A percentile compares a stretch with the other conserved stretches of the same genome.
These are phyloP conservation scores for Clamator glandarius DNA, from an alignment of 2,797 vertebrate species.

Conservation along the genomic window DNA sequence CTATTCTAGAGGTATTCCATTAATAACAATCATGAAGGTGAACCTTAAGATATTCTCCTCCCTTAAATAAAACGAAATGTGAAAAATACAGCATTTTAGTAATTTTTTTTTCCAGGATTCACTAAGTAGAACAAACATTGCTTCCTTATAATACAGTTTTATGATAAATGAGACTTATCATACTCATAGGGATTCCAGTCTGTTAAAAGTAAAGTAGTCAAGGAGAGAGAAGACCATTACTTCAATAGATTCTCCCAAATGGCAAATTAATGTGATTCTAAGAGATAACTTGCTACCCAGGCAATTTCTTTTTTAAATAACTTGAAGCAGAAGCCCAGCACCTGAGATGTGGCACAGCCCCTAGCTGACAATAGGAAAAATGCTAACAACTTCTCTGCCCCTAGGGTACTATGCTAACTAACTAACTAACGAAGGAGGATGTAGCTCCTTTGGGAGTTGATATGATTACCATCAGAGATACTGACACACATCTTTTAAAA, in stretches of 20 bases:
- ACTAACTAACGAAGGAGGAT: background rate
- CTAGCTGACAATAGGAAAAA: background rate
- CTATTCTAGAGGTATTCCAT: background rate
- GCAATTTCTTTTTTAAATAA: background rate
- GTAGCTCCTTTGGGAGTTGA: background rate
- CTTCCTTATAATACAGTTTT: background rate
- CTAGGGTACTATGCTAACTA: background rate
- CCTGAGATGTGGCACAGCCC: background rate
- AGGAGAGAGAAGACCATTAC: background rate
- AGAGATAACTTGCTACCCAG: background rate
- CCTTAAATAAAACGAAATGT: background rate
- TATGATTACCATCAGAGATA: background rate
- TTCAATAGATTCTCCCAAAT: constrained; percentile 1
- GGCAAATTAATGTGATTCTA: background rate
- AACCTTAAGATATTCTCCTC: background rate
- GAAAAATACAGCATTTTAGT: background rate
- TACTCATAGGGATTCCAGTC: background rate
- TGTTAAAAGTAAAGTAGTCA: background rate
- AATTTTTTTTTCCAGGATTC: background rate
- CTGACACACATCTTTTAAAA: background rate
- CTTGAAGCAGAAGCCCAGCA: background rate
- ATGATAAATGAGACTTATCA: background rate
- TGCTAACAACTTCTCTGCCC: background rate
- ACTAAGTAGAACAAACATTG: background rate
- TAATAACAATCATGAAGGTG: background rate